These are phyloP conservation scores for Halyomorpha halys DNA, from an alignment of 1,140 invertebrate genomes.

Conservation along the genomic window DNA sequence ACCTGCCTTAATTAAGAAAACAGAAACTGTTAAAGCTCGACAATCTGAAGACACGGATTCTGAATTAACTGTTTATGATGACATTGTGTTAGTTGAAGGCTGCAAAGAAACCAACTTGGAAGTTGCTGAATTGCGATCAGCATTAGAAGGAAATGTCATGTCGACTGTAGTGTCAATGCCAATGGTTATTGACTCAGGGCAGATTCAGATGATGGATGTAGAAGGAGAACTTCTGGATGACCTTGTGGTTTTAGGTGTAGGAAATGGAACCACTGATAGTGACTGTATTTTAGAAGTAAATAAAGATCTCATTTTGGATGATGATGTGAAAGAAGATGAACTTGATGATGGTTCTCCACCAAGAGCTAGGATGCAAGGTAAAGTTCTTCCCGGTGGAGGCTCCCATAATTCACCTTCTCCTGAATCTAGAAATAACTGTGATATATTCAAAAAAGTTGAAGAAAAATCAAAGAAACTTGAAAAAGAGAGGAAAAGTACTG, in stretches of 20 bases:
- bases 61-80: constrained; percentile 33
- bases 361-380: constrained; percentile 30
- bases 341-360: constrained; percentile 31
- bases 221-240: constrained; percentile 31
- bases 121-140: constrained; percentile 31
- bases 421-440: constrained; percentile 11
- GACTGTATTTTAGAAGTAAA: constrained; percentile 35
- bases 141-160: constrained; percentile 32
- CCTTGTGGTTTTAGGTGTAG: constrained; percentile 31
- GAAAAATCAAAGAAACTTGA: constrained; percentile 8
- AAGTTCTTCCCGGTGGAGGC: constrained; percentile 32
- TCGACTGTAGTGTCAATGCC: constrained; percentile 29
- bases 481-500: constrained; percentile 17
- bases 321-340: constrained; percentile 29
- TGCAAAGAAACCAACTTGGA: constrained; percentile 32
- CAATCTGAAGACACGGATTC: constrained; percentile 30
- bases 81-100: constrained; percentile 32
- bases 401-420: constrained; percentile 8
- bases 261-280: constrained; percentile 37
- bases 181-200: constrained; percentile 28
- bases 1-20: constrained; percentile 23
- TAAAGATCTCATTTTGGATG: constrained; percentile 33
- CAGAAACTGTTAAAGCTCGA: constrained; percentile 23
- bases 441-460: constrained; percentile 17
- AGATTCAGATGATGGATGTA: constrained; percentile 28